Base-by-base conservation (phyloP, 2,797 vertebrate genomes). In the Chelon labrosus region DNA sequence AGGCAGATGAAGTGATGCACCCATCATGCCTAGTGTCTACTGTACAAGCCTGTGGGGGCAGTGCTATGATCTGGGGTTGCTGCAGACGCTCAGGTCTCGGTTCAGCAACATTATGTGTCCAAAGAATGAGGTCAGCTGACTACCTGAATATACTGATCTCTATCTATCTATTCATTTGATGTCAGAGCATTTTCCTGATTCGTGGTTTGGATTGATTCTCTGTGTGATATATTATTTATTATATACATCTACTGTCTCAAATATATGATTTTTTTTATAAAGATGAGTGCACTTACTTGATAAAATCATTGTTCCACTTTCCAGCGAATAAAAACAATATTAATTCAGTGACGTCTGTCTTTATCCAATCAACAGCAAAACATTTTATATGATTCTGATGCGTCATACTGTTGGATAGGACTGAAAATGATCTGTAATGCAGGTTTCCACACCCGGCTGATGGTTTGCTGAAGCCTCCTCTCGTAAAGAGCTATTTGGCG, bases 391-490 rank as follows among this genome's bases (percentile, higher is more conserved):
- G 25, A 59, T 37, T 47, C 41, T 2, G 46, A 46, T 57, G 27
- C 50, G 35, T 61, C 2, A 55, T 1, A 17, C 10, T 35, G 17
- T 27, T 56, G 59, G 52, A 58, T 12, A 9, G 37, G 69, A 59
- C 31, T 31, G 31, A 31, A 31, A 5, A 31, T 31, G 56, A 49
- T 56, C 59, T 67, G 7, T 51, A 52, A 22, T 31, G 16, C 46
- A 50, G 31, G 49, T 47, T 25, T 71, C 38, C 6, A 54, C 38
- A 60, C 76, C 55, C 52, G 41, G 61, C 55, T 47, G 77, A 49
- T 42, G 66, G 49, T 77, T 72, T 79, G 20, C 61, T 57, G 41
- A 50, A 37, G 56, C 31, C 7, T 31, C 61, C 67, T 68, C 55
- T 60, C 16, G 50, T 79, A 44, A 77, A 73, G 17, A 65, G 31